Conservation (phyloP, 2,113 vertebrate genomes). For the Lepus americanus region DNA sequence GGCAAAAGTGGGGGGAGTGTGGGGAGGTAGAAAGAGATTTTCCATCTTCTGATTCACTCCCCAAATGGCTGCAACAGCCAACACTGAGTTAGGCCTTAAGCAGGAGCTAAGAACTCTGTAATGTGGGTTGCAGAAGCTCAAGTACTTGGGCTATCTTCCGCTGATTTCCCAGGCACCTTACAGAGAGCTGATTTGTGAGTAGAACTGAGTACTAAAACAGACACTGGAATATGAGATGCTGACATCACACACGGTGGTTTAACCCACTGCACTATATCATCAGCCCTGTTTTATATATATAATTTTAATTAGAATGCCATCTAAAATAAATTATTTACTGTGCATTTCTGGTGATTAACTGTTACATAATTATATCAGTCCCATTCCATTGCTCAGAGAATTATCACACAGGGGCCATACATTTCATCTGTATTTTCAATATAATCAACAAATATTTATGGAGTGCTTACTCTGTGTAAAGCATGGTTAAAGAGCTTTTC, state of each 20-base stretch:
- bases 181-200: too few species aligned
- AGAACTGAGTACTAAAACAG: too few species aligned
- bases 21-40: not conserved
- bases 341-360: not conserved
- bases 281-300: not conserved
- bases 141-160: too few species aligned
- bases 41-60: not conserved
- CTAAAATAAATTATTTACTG: not conserved
- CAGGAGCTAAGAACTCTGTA: too few species aligned
- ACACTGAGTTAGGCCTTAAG: too few species aligned
- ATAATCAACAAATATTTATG: not conserved
- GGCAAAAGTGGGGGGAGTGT: too few species aligned
- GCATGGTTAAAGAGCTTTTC: not conserved
- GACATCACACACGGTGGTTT: too few species aligned
- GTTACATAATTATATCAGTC: not conserved
- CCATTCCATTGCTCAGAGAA: not conserved
- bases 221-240: too few species aligned
- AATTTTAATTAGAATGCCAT: not conserved
- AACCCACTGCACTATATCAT: too few species aligned
- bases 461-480: not conserved
- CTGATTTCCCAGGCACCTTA: too few species aligned
- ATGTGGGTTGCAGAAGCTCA: too few species aligned
- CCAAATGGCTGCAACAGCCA: too few species aligned
- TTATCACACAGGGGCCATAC: not conserved
- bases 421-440: constrained; percentile 39